Percentiles rank a stretch among this genome's conserved stretches.
Conservation (phyloP, 1,140 invertebrate genomes). For the Sycophaga agraensis region DNA sequence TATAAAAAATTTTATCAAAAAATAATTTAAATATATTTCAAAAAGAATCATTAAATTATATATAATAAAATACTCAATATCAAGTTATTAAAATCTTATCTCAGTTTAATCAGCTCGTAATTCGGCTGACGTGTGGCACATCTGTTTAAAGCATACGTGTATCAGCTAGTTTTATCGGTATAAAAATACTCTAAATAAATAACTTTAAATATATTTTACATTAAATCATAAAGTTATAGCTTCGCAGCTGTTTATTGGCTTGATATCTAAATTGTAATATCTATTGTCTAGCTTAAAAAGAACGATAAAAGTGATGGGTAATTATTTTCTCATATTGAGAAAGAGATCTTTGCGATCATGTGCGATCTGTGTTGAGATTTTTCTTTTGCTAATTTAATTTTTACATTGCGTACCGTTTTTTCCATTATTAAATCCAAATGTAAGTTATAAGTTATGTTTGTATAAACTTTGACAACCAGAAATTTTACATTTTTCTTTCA, state of each 20-base stretch:
- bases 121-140: conserved; percentile 31
- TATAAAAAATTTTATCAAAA: not conserved
- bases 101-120: not conserved
- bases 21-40: not conserved
- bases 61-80: too few relatives aligned
- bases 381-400: conserved; percentile 21
- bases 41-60: not conserved
- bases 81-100: too few relatives aligned
- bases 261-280: conserved; percentile 33
- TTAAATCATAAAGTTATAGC: conserved; percentile 24
- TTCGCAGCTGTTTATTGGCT: conserved; percentile 26
- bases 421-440: conserved; percentile 18
- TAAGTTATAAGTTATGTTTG: conserved; percentile 27
- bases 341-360: conserved; percentile 20
- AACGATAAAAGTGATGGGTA: conserved; percentile 28
- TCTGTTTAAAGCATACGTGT: conserved; percentile 39
- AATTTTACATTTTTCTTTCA: conserved; percentile 19
- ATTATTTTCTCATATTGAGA: conserved; percentile 34
- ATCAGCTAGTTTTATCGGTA: conserved; percentile 33
- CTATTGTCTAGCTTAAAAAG: conserved; percentile 35
- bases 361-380: conserved; percentile 9
- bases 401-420: not conserved
- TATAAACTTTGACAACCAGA: conserved; percentile 30
- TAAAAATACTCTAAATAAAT: conserved; percentile 40
- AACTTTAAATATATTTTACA: conserved; percentile 36